Percentiles rank a stretch among this genome's conserved stretches.
Evolutionary conservation across 2,888 invertebrate species (phyloP).

Genomic region (Steromphala cineraria): DNA sequence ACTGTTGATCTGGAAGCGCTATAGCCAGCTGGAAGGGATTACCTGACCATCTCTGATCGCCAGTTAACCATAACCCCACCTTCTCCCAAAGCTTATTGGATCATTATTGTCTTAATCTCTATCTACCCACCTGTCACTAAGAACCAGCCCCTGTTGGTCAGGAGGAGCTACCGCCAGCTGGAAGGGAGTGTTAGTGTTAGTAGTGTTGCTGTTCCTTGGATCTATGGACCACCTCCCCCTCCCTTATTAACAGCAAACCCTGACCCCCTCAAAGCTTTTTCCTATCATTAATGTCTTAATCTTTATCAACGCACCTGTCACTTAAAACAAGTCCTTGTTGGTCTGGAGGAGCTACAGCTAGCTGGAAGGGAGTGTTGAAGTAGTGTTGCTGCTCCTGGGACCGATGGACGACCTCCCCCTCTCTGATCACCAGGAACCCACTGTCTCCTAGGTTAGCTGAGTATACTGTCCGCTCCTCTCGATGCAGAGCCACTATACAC

Average conservation of each 20-base stretch:
- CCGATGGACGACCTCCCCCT: slow-evolving; percentile 84
- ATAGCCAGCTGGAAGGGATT: too few species aligned
- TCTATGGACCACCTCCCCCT: slow-evolving; percentile 85
- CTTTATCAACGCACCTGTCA: slow-evolving; percentile 82
- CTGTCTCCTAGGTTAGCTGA: slow-evolving; percentile 99
- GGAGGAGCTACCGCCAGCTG: too few species aligned
- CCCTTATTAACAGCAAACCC: too few species aligned
- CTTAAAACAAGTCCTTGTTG: slow-evolving; percentile 88
- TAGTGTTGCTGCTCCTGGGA: slow-evolving; percentile 99
- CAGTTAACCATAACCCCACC: too few species aligned
- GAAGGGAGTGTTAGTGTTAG: too few species aligned
- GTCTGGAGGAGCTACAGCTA: slow-evolving; percentile 94
- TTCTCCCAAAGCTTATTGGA: too few species aligned
- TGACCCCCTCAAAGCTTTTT: too few species aligned
- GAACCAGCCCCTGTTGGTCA: too few species aligned
- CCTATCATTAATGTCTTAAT: too few species aligned
- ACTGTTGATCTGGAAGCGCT: too few species aligned
- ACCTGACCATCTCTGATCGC: too few species aligned
- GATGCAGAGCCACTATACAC: slow-evolving; percentile 94
- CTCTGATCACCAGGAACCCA: slow-evolving; percentile 88
- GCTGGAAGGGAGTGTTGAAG: slow-evolving; percentile 98
- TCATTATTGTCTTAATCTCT: too few species aligned
- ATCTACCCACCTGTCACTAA: slow-evolving; percentile 86
- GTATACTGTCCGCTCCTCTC: slow-evolving; percentile 91
- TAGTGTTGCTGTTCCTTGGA: slow-evolving; percentile 99